phyloP scores from a whole-genome alignment of 2,113 vertebrate genomes.

The Rutilus rutilus region DNA sequence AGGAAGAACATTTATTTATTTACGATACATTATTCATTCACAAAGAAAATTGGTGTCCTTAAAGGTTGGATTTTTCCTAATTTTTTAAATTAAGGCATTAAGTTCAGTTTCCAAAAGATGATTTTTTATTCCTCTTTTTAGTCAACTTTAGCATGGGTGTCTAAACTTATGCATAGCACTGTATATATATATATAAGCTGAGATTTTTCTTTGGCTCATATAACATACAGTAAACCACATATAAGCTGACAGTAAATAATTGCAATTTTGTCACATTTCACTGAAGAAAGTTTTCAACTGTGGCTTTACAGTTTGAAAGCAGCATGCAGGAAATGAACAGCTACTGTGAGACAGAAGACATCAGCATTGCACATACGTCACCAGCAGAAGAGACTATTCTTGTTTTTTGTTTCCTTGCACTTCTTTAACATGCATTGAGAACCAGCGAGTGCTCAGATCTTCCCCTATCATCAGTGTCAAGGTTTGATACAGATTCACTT shows the following conservation, averaged over 20 bases:
- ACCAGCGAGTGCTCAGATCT: neutral
- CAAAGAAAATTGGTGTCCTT: too few species aligned
- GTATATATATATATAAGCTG: neutral
- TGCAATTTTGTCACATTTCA: neutral
- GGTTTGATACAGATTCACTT: neutral
- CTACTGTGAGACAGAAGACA: constrained; percentile 52
- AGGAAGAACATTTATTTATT: too few species aligned
- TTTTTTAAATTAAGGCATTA: too few species aligned
- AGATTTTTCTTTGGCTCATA: neutral
- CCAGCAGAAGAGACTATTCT: neutral
- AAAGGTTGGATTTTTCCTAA: too few species aligned
- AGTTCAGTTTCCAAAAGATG: too few species aligned
- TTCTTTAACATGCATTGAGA: constrained; percentile 26
- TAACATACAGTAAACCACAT: neutral
- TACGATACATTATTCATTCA: too few species aligned
- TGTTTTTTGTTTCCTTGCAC: neutral
- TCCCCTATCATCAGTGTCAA: neutral
- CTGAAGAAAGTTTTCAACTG: neutral
- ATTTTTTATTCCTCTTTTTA: too few species aligned
- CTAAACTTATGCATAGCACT: too few species aligned
- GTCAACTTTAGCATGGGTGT: too few species aligned
- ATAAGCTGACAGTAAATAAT: constrained; percentile 33
- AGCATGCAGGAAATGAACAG: constrained; percentile 42
- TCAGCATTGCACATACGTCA: constrained; percentile 55
- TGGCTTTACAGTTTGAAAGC: neutral